Conservation (phyloP, 2,888 invertebrate genomes). For the Macrophya alboannulata region DNA sequence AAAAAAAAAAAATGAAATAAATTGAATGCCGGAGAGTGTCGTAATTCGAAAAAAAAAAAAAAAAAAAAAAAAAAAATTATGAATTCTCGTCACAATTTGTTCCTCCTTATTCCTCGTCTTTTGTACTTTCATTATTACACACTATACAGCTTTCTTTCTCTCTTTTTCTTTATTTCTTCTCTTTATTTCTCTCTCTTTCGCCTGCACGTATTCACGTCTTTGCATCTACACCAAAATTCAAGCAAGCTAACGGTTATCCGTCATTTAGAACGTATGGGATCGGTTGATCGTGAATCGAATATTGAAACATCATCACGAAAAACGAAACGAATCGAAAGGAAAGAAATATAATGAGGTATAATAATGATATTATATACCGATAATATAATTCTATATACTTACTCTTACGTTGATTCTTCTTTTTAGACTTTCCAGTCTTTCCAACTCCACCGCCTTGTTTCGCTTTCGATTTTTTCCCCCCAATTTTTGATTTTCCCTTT, state of each 20-base stretch:
- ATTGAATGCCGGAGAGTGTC: not conserved
- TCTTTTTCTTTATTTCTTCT: not conserved
- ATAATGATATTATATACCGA: no score
- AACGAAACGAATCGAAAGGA: not conserved
- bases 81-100: conserved; percentile 9
- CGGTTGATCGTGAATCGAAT: conserved; percentile 4
- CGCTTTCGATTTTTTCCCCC: not conserved
- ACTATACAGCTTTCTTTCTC: not conserved
- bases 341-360: not conserved
- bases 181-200: not conserved
- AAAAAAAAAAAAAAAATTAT: not conserved
- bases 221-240: not conserved
- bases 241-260: conserved; percentile 7
- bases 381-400: conserved; percentile 16
- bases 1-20: not conserved
- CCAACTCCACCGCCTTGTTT: not conserved
- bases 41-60: not conserved
- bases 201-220: not conserved
- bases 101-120: not conserved
- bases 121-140: conserved; percentile 4
- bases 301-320: no score
- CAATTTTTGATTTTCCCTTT: not conserved
- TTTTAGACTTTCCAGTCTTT: conserved; percentile 3
- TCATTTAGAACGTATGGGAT: conserved; percentile 1
- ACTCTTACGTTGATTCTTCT: conserved; percentile 24